Evolutionary conservation across 2,797 vertebrate species (phyloP), one percentile per base, ranked within the genome.

Genomic region (Erithacus rubecula): DNA sequence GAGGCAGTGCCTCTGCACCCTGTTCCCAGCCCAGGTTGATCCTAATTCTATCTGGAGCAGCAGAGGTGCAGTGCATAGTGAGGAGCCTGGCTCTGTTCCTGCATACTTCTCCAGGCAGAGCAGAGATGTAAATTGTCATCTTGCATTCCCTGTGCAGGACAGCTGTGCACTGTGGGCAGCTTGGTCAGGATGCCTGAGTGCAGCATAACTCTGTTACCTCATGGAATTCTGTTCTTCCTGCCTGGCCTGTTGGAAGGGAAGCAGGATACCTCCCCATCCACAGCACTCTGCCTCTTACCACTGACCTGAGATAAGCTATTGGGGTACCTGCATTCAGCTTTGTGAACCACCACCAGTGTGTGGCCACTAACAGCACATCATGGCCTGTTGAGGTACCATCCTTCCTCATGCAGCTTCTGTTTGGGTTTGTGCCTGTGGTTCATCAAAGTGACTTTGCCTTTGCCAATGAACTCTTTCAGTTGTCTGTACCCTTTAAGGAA

Each of bases 21-120:
- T 26, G 36, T 52, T 94, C 67, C 65, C 55, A 90, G 65, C 26
- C 47, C 23, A 29, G 60, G n/a, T 41, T 77, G 59, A 84, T 93
- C 87, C 63, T 95, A 90, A 89, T 94, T 86, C n/a, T 71, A 77
- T 76, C 78, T 90, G 71, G 74, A 95, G 53, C 82, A 67, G 83
- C 83, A 90, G 95, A 91, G 89, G 74, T 91, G 87, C 91, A 46
- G 55, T 22, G 53, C 52, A 13, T n/a, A 71, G 43, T 68, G 62
- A 83, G 81, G 69, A 93, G 62, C 72, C 44, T 95, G 91, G 92
- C 80, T 23, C 46, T 44, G 44, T 59, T 94, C 85, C 85, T 85
- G 80, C 46, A 23, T 69, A 20, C 37, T 44, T 82, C 55, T 86
- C 62, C 52, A 91, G 59, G 47, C 59, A 62, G 37, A 71, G 67